Conservation (phyloP, 2,797 vertebrate species). For the Taenioides sp. region DNA sequence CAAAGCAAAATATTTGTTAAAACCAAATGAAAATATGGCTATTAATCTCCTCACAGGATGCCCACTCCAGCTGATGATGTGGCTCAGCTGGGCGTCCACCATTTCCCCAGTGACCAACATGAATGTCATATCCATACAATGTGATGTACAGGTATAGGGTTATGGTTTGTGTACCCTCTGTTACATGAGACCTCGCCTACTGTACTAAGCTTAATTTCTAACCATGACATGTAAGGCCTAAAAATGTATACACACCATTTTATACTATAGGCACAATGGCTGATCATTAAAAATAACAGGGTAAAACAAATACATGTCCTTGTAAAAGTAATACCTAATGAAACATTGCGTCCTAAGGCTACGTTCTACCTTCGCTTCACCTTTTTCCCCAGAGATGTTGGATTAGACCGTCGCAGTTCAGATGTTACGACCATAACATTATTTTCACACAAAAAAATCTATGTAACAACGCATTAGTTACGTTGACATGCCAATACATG, state of each 20-base stretch:
- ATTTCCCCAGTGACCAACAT: constrained; percentile 54
- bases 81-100: constrained; percentile 56
- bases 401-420: constrained; percentile 32
- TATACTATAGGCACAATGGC: neutral
- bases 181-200: neutral
- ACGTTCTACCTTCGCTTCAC: neutral
- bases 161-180: neutral
- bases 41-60: constrained; percentile 23
- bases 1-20: neutral
- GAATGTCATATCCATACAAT: constrained; percentile 13
- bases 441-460: neutral
- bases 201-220: neutral
- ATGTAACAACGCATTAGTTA: neutral
- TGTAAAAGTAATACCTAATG: neutral
- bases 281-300: neutral
- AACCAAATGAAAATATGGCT: neutral
- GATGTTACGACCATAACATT: neutral
- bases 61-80: constrained; percentile 55
- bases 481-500: neutral
- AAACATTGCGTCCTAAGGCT: neutral
- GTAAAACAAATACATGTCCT: constrained; percentile 3
- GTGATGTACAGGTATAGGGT: neutral
- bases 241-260: neutral
- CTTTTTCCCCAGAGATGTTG: neutral
- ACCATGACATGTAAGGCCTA: neutral